Conservation (phyloP, 1,140 invertebrate genomes). For the Ctenoplectra terminalis region DNA sequence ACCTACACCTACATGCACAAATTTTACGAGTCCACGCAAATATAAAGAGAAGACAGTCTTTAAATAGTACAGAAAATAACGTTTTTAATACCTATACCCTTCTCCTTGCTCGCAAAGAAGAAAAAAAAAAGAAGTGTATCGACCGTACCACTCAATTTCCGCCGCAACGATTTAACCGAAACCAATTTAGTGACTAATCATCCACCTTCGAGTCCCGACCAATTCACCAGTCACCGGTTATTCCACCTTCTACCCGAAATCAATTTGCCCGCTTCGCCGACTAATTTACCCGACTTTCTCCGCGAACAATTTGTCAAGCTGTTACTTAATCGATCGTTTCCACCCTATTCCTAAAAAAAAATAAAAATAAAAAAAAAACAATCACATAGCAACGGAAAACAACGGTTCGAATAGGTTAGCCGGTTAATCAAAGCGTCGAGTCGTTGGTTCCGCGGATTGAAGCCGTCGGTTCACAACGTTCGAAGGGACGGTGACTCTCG, state of each 20-base stretch:
- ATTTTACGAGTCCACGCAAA: no score
- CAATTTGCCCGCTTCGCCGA: slow-evolving; percentile 16
- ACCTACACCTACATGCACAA: no score
- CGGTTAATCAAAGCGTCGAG: slow-evolving; percentile 3
- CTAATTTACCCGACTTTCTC: slow-evolving; percentile 9
- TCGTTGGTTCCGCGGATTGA: no score
- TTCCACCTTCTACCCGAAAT: slow-evolving; percentile 5
- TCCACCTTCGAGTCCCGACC: not conserved
- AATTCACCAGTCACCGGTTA: not conserved
- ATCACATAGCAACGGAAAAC: not conserved
- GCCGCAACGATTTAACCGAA: slow-evolving; percentile 5
- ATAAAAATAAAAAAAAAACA: no score
- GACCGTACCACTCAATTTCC: not conserved
- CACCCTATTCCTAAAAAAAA: no score
- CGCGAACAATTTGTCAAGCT: slow-evolving; percentile 14
- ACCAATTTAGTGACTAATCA: slow-evolving; percentile 10
- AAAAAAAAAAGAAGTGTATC: not conserved
- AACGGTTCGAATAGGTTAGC: not conserved
- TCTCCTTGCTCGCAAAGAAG: not conserved
- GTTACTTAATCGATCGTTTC: slow-evolving; percentile 1
- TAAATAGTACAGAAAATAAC: not conserved
- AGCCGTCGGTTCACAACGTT: not conserved
- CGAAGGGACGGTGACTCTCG: slow-evolving; percentile 20
- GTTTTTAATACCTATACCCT: not conserved
- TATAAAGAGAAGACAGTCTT: no score